These are phyloP conservation scores for Steatornis caripensis DNA, from an alignment of 2,113 vertebrate species.

Conservation along the genomic window DNA sequence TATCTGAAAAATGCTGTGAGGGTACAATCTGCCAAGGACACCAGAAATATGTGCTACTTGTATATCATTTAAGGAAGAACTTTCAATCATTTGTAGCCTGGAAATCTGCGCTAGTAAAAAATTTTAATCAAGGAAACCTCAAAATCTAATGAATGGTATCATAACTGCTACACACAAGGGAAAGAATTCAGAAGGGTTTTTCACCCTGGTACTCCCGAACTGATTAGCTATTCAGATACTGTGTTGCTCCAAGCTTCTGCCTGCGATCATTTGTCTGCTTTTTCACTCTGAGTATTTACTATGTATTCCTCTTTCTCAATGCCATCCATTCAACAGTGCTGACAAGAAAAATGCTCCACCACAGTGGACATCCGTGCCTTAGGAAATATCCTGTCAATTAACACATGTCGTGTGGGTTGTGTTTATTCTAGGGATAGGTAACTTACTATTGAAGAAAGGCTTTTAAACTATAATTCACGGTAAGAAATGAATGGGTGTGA, in stretches of 20 bases:
- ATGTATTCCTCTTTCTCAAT: neutral
- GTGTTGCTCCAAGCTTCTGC: neutral
- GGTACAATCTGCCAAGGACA: neutral
- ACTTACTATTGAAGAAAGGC: neutral
- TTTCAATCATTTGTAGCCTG: neutral
- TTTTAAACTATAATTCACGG: neutral
- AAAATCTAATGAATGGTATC: neutral
- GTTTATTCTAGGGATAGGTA: neutral
- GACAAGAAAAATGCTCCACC: neutral
- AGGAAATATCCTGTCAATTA: constrained; percentile 1
- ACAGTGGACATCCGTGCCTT: neutral
- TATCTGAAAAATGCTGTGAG: neutral
- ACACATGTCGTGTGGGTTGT: neutral
- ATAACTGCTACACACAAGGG: neutral
- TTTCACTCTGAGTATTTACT: neutral
- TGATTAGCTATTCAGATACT: neutral
- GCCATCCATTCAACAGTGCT: neutral
- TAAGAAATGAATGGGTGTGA: neutral
- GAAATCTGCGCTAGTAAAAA: neutral
- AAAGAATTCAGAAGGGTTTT: neutral
- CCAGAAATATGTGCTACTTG: neutral
- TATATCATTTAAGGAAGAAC: neutral
- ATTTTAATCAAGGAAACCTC: neutral
- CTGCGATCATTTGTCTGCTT: neutral
- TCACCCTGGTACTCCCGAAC: neutral